phyloP scores from a whole-genome alignment of 2,888 invertebrate species.

The Apodemia zela region DNA sequence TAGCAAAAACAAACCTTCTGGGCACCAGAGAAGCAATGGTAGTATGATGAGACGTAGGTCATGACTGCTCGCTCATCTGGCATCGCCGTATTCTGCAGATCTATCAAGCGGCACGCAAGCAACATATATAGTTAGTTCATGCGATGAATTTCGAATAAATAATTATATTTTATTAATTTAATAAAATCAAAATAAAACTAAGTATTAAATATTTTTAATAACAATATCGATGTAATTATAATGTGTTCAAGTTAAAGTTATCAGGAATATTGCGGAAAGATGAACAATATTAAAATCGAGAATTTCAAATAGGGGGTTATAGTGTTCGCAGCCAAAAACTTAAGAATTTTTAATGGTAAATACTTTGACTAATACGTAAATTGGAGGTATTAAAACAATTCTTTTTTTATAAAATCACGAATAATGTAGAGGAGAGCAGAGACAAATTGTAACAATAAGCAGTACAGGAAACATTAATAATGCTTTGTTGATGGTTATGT shows the following conservation, averaged over 20 bases:
- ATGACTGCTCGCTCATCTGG: conserved; percentile 99
- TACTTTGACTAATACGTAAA: background rate
- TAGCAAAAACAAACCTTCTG: conserved; percentile 91
- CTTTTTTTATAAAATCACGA: background rate
- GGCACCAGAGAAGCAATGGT: conserved; percentile 99
- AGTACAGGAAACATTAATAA: conserved; percentile 3
- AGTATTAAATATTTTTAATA: background rate
- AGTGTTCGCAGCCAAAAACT: background rate
- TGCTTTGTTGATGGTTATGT: conserved; percentile 8
- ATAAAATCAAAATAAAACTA: conserved; percentile 3
- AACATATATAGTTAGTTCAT: conserved; percentile 69
- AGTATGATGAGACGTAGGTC: conserved; percentile 99
- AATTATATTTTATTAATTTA: conserved; percentile 47
- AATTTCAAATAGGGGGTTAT: background rate
- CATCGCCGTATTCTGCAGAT: conserved; percentile 98
- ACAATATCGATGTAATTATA: background rate
- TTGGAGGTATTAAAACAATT: conserved; percentile 4
- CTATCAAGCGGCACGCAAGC: conserved; percentile 83
- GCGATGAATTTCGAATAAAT: conserved; percentile 39
- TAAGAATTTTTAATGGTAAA: background rate
- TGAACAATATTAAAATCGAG: too few relatives aligned
- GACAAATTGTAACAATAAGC: conserved; percentile 15
- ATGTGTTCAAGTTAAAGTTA: too few relatives aligned
- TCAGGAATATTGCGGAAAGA: too few relatives aligned
- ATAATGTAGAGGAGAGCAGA: conserved; percentile 25